phyloP scores from a whole-genome alignment of 2,888 invertebrate genomes.

The Autographa gamma region DNA sequence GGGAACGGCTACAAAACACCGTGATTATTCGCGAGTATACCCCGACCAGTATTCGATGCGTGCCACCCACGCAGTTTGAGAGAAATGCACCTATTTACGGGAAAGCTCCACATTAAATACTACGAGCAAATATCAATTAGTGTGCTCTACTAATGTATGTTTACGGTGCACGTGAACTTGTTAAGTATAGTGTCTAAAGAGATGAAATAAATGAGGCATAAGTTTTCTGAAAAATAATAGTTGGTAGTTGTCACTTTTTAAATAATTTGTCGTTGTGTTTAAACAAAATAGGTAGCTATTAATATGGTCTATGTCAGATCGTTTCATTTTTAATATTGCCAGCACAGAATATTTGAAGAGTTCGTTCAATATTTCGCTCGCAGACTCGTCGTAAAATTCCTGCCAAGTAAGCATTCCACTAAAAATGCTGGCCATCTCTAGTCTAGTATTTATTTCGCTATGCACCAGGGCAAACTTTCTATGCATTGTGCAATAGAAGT shows the following conservation, averaged over 20 bases:
- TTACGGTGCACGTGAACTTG: neutral
- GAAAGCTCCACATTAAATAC: slow-evolving; percentile 23
- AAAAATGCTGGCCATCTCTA: slow-evolving; percentile 16
- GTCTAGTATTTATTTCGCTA: slow-evolving; percentile 15
- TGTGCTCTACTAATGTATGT: neutral
- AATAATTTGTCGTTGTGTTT: too few relatives aligned
- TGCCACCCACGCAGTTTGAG: slow-evolving; percentile 11
- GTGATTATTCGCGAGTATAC: slow-evolving; percentile 18
- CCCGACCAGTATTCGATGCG: neutral
- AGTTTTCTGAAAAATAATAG: too few relatives aligned
- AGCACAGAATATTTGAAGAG: neutral
- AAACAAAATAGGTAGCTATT: neutral
- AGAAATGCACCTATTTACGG: slow-evolving; percentile 23
- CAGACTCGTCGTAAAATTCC: neutral
- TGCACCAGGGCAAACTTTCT: slow-evolving; percentile 47
- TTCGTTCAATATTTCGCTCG: slow-evolving; percentile 3
- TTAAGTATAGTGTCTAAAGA: slow-evolving; percentile 7
- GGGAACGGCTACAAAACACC: neutral
- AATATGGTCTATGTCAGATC: neutral
- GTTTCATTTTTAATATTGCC: neutral
- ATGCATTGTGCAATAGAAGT: slow-evolving; percentile 50
- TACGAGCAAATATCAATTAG: slow-evolving; percentile 22
- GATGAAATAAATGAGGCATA: neutral
- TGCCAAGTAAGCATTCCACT: neutral
- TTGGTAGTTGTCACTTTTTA: too few relatives aligned